phyloP scores from a whole-genome alignment of 2,888 invertebrate species.

The Thelaira solivaga region DNA sequence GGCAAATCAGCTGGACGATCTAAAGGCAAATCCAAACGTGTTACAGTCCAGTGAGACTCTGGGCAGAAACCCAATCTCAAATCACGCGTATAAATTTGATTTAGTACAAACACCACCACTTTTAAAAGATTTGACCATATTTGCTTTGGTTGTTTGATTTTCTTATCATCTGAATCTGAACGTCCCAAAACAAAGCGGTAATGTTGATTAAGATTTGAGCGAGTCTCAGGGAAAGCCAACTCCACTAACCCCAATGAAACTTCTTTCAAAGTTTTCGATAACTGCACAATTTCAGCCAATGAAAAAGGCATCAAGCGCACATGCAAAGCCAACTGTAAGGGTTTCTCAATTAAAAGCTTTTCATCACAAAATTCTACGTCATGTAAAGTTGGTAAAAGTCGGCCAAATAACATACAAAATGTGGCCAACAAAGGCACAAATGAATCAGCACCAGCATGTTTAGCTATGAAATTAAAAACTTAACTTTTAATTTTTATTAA shows the following conservation, averaged over 20 bases:
- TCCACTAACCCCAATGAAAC: slow-evolving; percentile 91
- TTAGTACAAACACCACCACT: slow-evolving; percentile 83
- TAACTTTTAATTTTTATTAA: too few species aligned
- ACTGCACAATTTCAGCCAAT: slow-evolving; percentile 84
- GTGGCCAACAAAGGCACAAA: slow-evolving; percentile 88
- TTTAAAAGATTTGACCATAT: slow-evolving; percentile 89
- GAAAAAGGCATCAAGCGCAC: slow-evolving; percentile 80
- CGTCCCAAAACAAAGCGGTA: slow-evolving; percentile 78
- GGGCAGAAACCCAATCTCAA: slow-evolving; percentile 88
- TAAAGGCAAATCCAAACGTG: slow-evolving; percentile 77
- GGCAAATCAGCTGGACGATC: slow-evolving; percentile 80
- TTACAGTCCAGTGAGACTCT: slow-evolving; percentile 82
- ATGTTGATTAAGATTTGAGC: slow-evolving; percentile 81
- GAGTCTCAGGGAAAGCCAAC: slow-evolving; percentile 88
- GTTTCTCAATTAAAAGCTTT: slow-evolving; percentile 69
- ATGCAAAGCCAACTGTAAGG: slow-evolving; percentile 66
- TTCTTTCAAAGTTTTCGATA: slow-evolving; percentile 86
- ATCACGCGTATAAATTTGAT: slow-evolving; percentile 91
- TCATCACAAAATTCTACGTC: slow-evolving; percentile 88
- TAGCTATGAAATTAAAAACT: slow-evolving; percentile 73
- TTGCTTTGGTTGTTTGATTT: slow-evolving; percentile 78
- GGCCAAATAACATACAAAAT: slow-evolving; percentile 89
- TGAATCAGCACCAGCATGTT: slow-evolving; percentile 80
- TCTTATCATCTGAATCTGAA: slow-evolving; percentile 73
- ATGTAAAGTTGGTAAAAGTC: slow-evolving; percentile 88